Conservation (phyloP, 2,113 vertebrate genomes). For the Gallinago media region DNA sequence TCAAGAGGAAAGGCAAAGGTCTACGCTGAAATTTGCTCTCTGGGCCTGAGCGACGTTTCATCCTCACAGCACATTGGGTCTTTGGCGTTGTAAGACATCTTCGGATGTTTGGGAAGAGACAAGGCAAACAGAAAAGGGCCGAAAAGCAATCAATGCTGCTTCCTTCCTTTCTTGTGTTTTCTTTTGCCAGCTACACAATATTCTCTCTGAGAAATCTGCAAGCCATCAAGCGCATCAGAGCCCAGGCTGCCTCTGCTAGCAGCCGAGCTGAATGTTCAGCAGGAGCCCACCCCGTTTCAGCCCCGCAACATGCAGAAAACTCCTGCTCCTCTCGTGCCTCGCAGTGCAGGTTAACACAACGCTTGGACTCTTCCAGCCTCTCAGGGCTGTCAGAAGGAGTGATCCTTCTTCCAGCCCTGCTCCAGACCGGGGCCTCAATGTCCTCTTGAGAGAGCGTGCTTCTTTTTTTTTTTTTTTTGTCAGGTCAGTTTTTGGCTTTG, state of each 20-base stretch:
- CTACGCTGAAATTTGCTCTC: neutral
- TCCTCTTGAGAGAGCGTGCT: neutral
- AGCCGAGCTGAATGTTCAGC: neutral
- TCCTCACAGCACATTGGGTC: rapidly evolving
- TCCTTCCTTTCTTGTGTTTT: neutral
- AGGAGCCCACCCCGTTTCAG: neutral
- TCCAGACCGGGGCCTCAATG: neutral
- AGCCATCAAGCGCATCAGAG: neutral
- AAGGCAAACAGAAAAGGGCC: neutral
- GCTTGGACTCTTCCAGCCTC: neutral
- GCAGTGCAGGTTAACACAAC: neutral
- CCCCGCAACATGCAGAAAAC: neutral
- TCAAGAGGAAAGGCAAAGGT: neutral
- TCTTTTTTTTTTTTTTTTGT: neutral
- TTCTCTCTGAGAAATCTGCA: constrained; percentile 21
- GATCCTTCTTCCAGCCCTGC: neutral
- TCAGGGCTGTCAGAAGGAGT: neutral
- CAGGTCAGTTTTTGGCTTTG: neutral
- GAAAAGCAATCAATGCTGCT: neutral
- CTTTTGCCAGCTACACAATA: constrained; percentile 1
- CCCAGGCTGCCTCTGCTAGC: neutral
- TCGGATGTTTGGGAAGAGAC: neutral
- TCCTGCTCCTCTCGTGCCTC: neutral
- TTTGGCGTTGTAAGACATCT: neutral
- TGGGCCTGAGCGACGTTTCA: rapidly evolving